Evolutionary conservation across 1,140 invertebrate species (phyloP).

Genomic region (Philotrypesis tridentata): DNA sequence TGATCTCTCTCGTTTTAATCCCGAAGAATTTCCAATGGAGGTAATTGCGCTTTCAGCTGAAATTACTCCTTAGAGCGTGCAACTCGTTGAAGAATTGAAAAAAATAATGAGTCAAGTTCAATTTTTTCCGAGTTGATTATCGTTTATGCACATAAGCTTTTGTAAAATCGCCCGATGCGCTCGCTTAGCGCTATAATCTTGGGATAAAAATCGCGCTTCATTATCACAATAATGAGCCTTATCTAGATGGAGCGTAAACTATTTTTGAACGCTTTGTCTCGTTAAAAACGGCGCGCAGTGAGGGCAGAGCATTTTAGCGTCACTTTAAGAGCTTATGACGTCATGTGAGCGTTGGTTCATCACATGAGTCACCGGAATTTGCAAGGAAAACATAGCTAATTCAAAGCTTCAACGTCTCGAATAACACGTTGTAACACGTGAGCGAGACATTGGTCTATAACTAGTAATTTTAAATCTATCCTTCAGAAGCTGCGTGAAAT

Average conservation of each 20-base stretch:
- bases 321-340: slow-evolving; percentile 35
- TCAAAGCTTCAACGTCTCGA: slow-evolving; percentile 4
- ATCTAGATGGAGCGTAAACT: not conserved
- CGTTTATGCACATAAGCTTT: no score
- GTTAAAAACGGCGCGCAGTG: slow-evolving; percentile 1
- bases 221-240: not conserved
- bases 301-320: slow-evolving; percentile 20
- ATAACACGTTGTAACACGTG: no score
- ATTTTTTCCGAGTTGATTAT: slow-evolving; percentile 8
- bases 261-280: slow-evolving; percentile 19
- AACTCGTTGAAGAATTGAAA: not conserved
- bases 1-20: slow-evolving; percentile 77
- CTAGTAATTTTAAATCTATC: no score
- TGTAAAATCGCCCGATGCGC: no score
- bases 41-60: slow-evolving; percentile 53
- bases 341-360: slow-evolving; percentile 22
- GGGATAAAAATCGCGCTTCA: not conserved
- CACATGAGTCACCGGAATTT: slow-evolving; percentile 37
- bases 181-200: no score
- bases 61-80: not conserved
- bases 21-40: slow-evolving; percentile 77
- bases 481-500: no score
- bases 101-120: not conserved
- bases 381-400: slow-evolving; percentile 13
- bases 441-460: not conserved